Evolutionary conservation across 2,113 vertebrate species (phyloP).

Genomic region (Todiramphus saurophagus): DNA sequence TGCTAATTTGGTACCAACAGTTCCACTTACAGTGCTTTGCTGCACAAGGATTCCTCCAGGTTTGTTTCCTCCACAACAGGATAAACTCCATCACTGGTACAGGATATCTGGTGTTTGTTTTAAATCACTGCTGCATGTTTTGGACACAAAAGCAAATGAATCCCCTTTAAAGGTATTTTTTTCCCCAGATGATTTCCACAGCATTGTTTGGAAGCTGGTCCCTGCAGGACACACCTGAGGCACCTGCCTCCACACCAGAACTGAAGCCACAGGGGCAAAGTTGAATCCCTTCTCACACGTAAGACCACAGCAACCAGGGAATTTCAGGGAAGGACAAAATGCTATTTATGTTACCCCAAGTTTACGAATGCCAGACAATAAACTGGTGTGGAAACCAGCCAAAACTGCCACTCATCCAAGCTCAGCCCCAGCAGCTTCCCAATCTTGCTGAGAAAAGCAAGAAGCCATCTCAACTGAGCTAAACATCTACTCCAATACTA

Average conservation of each 20-base stretch:
- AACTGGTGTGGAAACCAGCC: neutral
- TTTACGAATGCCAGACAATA: neutral
- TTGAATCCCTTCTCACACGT: neutral
- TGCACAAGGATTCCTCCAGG: neutral
- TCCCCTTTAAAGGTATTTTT: neutral
- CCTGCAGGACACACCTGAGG: slow-evolving; percentile 31
- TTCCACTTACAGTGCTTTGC: neutral
- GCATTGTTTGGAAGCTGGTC: neutral
- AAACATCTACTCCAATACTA: neutral
- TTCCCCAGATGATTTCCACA: neutral
- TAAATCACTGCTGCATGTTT: neutral
- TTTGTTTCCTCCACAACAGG: slow-evolving; percentile 42
- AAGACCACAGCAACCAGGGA: neutral
- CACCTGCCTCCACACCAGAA: neutral
- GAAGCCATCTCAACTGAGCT: neutral
- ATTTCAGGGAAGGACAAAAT: neutral
- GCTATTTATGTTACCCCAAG: neutral
- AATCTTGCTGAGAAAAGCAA: neutral
- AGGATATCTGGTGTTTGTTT: slow-evolving; percentile 66
- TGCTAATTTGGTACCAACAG: neutral
- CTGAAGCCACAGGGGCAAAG: neutral
- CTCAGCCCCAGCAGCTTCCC: neutral
- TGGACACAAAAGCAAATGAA: neutral
- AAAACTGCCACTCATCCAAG: neutral
- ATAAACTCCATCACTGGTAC: slow-evolving; percentile 12